Conservation (phyloP, 1,140 invertebrate genomes). For the Mya arenaria region DNA sequence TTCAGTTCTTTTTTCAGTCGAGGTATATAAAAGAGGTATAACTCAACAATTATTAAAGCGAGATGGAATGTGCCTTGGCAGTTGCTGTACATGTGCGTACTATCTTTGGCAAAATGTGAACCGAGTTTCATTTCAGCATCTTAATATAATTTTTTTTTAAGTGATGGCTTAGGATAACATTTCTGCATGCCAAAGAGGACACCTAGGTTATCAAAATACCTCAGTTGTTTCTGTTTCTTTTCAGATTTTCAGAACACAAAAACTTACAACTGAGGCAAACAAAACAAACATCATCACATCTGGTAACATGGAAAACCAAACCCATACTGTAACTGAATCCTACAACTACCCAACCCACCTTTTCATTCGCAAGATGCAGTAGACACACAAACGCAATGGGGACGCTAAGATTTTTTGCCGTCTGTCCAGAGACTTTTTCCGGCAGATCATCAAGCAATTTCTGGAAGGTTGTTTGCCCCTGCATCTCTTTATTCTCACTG, state of each 20-base stretch:
- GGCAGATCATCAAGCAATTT: constrained; percentile 85
- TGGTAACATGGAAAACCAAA: neutral
- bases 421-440: constrained; percentile 83
- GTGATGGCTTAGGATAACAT: neutral
- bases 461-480: constrained; percentile 79
- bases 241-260: neutral
- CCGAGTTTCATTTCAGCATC: no score
- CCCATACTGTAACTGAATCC: neutral
- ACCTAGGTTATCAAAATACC: no score
- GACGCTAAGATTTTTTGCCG: constrained; percentile 87
- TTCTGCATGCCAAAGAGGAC: neutral
- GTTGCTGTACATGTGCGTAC: no score
- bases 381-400: constrained; percentile 89
- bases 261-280: neutral
- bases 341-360: constrained; percentile 74
- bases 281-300: neutral
- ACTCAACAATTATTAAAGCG: no score
- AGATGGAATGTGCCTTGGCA: no score
- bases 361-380: constrained; percentile 91
- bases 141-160: no score
- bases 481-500: constrained; percentile 52
- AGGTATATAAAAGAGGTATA: no score
- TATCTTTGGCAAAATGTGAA: no score
- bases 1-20: no score
- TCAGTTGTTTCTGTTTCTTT: neutral